phyloP scores from a whole-genome alignment of 2,797 vertebrate species.

The Danio choprae region DNA sequence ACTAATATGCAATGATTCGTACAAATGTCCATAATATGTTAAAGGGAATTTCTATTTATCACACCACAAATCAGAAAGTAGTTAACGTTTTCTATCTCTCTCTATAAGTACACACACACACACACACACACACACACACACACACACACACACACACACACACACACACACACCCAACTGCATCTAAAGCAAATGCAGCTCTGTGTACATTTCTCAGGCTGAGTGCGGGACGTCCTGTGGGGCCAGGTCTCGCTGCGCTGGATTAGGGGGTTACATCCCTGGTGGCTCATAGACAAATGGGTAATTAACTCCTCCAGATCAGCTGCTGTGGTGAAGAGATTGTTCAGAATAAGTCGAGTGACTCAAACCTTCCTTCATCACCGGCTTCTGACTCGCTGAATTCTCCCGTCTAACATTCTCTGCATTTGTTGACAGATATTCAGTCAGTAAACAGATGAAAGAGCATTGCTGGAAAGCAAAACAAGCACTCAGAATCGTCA shows the following conservation, averaged over 20 bases:
- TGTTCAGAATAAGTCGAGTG: neutral
- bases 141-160: conserved; percentile 27
- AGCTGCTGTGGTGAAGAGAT: conserved; percentile 34
- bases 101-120: conserved; percentile 34
- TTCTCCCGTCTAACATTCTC: neutral
- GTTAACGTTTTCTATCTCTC: no score
- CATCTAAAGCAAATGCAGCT: conserved; percentile 72
- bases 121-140: conserved; percentile 39
- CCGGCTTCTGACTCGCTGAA: no score
- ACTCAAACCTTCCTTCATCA: neutral
- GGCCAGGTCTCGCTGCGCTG: conserved; percentile 34
- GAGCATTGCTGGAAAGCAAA: no score
- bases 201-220: conserved; percentile 76
- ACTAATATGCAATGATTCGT: no score
- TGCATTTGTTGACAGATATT: neutral
- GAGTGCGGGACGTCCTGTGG: conserved; percentile 59
- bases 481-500: no score
- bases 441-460: no score
- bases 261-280: conserved; percentile 67
- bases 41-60: no score
- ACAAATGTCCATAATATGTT: no score
- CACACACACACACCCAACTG: conserved; percentile 55
- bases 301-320: conserved; percentile 71
- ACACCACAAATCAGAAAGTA: no score
- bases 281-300: conserved; percentile 68